Evolutionary conservation across 92 coral and sea anemone genomes (phyloP).

Genomic region (Anthopleura xanthogrammica): DNA sequence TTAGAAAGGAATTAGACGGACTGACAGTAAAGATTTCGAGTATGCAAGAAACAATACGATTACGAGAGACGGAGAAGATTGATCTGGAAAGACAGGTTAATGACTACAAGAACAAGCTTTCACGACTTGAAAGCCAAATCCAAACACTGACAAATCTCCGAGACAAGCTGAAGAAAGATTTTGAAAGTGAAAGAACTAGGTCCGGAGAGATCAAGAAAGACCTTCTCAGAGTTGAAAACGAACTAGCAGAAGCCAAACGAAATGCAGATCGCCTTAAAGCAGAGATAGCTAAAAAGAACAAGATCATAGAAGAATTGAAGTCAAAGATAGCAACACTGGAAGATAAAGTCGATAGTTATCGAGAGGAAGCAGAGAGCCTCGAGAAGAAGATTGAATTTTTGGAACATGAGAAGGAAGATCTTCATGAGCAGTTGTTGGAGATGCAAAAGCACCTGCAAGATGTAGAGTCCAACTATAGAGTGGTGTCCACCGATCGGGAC

Average conservation of each 20-base stretch:
- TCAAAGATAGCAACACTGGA: slow-evolving; percentile 72
- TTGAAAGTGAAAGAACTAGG: slow-evolving; percentile 68
- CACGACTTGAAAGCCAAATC: slow-evolving; percentile 63
- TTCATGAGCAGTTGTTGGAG: slow-evolving; percentile 79
- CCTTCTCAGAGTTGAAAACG: slow-evolving; percentile 69
- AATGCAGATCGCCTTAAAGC: slow-evolving; percentile 72
- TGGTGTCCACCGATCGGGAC: slow-evolving; percentile 81
- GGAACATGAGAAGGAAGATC: slow-evolving; percentile 82
- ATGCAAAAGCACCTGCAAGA: slow-evolving; percentile 62
- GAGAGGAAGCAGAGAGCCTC: slow-evolving; percentile 73
- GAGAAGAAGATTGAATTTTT: slow-evolving; percentile 70
- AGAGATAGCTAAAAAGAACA: slow-evolving; percentile 80
- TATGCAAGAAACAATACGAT: slow-evolving; percentile 53
- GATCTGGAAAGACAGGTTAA: slow-evolving; percentile 54
- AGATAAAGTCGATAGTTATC: slow-evolving; percentile 69
- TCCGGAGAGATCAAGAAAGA: slow-evolving; percentile 64
- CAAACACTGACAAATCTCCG: slow-evolving; percentile 55
- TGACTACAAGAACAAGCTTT: slow-evolving; percentile 57
- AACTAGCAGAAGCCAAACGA: slow-evolving; percentile 68
- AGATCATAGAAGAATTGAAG: slow-evolving; percentile 78
- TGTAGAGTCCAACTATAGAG: slow-evolving; percentile 82
- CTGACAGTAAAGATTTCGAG: slow-evolving; percentile 50
- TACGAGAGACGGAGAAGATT: slow-evolving; percentile 55
- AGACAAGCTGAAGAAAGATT: slow-evolving; percentile 72
- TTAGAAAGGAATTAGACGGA: slow-evolving; percentile 62